Evolutionary conservation across 2,113 vertebrate species (phyloP), one percentile per base, ranked within the genome.

Genomic region (Erythrocebus patas): DNA sequence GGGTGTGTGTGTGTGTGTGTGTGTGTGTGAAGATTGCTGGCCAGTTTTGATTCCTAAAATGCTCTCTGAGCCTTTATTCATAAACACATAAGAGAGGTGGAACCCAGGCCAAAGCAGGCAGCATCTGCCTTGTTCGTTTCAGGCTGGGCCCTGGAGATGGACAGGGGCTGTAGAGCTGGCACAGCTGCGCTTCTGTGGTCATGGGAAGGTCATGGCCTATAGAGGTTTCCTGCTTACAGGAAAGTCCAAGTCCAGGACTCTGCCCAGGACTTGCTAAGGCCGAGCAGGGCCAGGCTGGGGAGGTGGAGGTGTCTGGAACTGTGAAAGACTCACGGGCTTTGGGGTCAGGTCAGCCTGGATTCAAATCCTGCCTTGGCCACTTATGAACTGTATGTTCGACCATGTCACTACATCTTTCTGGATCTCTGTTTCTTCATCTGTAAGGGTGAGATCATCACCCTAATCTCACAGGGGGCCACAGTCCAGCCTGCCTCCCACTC

Each of bases 41-140:
- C 98, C 97, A 97, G 98, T 98, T 95, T 76, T 68, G 0, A 79
- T 87, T 98, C 97, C 98, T 98, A 98, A 98, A 98, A 98, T 96
- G 95, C 91, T 98, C 20, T 97, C 85, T 96, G 89, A 78, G 97
- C 91, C 97, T 98, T 98, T 98, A 95, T 98, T 98, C 98, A 98
- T 98, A 98, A 98, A 98, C 80, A 59, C 59, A 43, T 7, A 94
- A 97, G 2, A 52, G 90, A 96, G 59, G 75, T 8, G 2, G 75
- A 72, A 55, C 55, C 79, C 83, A 70, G 57, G 27, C 81, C 87
- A 89, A 81, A 38, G 23, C 2, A 0, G 45, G 66, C 23, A n/a
- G 50, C 73, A 16, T 61, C 78, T 83, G 85, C 68, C 50, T 40
- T 3, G 35, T 3, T n/a, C 18, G 50, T 55, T 6, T 90, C 93